phyloP scores from a whole-genome alignment of 64 coral and sea anemone genomes.

The Stichodactyla helianthus region DNA sequence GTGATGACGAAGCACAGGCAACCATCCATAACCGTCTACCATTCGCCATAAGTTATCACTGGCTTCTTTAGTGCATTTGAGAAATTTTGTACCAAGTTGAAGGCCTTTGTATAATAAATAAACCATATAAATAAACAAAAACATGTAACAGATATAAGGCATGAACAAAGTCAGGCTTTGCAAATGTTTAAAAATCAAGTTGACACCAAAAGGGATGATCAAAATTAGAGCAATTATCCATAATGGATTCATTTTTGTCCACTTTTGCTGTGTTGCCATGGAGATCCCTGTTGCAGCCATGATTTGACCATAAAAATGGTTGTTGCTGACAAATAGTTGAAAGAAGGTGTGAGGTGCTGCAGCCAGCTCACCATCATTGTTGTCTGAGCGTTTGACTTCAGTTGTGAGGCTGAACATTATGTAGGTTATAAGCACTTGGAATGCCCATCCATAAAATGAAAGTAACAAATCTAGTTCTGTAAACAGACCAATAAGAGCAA shows the following conservation, averaged over 20 bases:
- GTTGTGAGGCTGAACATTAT: conserved; percentile 17
- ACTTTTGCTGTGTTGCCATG: conserved; percentile 55
- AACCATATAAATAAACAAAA: conserved; percentile 49
- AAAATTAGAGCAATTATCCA: conserved; percentile 64
- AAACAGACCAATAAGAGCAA: conserved; percentile 47
- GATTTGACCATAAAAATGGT: conserved; percentile 73
- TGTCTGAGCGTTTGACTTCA: neutral
- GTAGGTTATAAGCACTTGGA: conserved; percentile 32
- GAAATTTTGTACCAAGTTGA: conserved; percentile 43
- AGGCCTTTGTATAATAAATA: conserved; percentile 73
- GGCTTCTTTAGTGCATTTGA: conserved; percentile 51
- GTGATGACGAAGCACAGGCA: conserved; percentile 59
- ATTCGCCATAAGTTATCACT: conserved; percentile 51
- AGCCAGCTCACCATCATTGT: neutral
- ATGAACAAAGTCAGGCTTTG: conserved; percentile 38
- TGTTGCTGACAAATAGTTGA: conserved; percentile 46
- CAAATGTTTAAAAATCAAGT: conserved; percentile 57
- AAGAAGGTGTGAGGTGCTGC: neutral
- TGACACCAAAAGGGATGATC: conserved; percentile 55
- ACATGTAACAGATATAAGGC: conserved; percentile 63
- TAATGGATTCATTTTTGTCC: conserved; percentile 31
- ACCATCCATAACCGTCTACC: conserved; percentile 74
- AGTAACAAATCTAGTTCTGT: conserved; percentile 30
- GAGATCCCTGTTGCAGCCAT: conserved; percentile 58
- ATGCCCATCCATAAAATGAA: conserved; percentile 36